Conservation (phyloP, 2,797 vertebrate species). For the Cephalopachus bancanus region DNA sequence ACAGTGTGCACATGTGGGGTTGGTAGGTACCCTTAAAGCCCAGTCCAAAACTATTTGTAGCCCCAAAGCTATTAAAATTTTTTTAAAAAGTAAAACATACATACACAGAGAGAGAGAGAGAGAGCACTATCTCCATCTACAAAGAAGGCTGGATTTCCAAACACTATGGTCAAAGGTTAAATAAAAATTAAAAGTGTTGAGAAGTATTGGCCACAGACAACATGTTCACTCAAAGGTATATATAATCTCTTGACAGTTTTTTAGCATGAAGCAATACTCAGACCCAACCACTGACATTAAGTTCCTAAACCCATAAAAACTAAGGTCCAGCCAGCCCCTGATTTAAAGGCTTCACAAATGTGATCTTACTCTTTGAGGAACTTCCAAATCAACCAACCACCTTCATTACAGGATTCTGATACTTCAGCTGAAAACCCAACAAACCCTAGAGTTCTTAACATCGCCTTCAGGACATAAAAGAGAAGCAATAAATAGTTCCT, state of each 20-base stretch:
- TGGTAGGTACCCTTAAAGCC: no score
- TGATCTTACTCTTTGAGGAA: background rate
- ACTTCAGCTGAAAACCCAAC: background rate
- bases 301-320: background rate
- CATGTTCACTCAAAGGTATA: background rate
- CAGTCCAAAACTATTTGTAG: no score
- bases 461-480: background rate
- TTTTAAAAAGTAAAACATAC: no score
- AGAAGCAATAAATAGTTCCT: background rate
- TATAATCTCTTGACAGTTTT: background rate
- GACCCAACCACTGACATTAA: background rate
- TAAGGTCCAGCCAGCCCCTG: background rate
- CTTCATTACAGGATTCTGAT: background rate
- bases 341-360: background rate
- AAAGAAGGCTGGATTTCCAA: background rate
- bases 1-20: no score
- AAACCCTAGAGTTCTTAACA: background rate
- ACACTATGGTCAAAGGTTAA: background rate
- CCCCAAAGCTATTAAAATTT: no score
- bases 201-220: background rate
- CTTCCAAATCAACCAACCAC: background rate
- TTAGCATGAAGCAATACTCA: background rate
- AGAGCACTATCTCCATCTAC: background rate
- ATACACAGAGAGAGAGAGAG: no score
- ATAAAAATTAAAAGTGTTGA: background rate